Evolutionary conservation across 64 coral and sea anemone species (phyloP).

Genomic region (Acropora yongei): DNA sequence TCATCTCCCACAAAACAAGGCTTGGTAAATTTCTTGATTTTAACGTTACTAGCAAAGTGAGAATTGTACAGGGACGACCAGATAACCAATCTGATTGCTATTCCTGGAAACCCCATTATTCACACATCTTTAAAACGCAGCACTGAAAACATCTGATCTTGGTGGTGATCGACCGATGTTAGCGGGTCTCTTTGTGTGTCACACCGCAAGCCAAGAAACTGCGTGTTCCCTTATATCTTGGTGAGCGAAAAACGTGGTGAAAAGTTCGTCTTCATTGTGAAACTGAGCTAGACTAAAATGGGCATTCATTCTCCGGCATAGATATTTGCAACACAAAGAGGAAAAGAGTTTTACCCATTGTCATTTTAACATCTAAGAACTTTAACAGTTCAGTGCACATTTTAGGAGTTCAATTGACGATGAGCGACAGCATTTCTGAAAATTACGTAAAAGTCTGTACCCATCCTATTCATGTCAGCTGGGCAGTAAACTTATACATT

Average conservation of each 20-base stretch:
- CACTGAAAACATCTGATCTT: not conserved
- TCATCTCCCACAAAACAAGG: constrained; percentile 64
- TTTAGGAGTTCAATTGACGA: too few species aligned
- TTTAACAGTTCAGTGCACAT: too few species aligned
- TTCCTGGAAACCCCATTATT: not conserved
- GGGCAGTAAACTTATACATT: too few species aligned
- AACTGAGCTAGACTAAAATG: not conserved
- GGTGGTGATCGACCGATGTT: not conserved
- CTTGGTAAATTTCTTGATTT: constrained; percentile 39
- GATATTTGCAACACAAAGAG: too few species aligned
- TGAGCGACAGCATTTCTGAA: too few species aligned
- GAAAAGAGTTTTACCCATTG: too few species aligned
- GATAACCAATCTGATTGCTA: not conserved
- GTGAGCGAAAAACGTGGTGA: too few species aligned
- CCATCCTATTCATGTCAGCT: too few species aligned
- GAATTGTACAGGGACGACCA: not conserved
- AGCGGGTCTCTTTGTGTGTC: not conserved
- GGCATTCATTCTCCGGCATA: not conserved
- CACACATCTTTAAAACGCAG: not conserved
- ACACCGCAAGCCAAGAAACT: not conserved
- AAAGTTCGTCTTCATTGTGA: too few species aligned
- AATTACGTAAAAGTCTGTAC: too few species aligned
- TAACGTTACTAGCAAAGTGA: not conserved
- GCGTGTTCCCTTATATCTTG: too few species aligned
- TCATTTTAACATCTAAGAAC: too few species aligned